Evolutionary conservation across 2,888 invertebrate genomes (phyloP), one percentile per base, ranked within the genome.

Genomic region (Crossocerus cetratus): DNA sequence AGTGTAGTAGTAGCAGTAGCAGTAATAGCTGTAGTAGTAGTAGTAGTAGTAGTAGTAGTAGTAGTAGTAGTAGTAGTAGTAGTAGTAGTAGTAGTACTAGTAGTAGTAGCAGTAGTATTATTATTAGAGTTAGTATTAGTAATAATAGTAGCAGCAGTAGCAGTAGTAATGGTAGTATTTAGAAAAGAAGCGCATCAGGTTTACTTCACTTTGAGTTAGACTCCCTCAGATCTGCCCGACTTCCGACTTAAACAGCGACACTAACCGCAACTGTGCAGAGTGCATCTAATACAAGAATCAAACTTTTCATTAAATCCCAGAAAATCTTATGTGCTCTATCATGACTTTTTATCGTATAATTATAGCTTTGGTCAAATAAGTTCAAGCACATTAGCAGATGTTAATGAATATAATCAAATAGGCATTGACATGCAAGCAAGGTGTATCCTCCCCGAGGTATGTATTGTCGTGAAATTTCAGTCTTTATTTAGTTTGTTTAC

Each of bases 171-270:
- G 74, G 74, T 65, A 74, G 68, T 65, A 74, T 68, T 64, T 57
- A 73, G 60, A 61, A 74, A 63, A 74, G 44, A 58, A 68, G 61
- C 18, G 23, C 65, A 32, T 74, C 58, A 73, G 23, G 54, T 66
- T 68, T 74, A 64, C 68, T 73, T 73, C 68, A 74, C 68, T 65
- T 74, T 68, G 64, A 69, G 57, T 55, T 68, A 74, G 68, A 74
- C 61, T 68, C 53, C 68, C 67, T 22, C 65, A 49, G 53, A 56
- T 43, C 65, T 56, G 53, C 59, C 42, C 61, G 53, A 45, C 42
- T 44, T 21, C 32, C 18, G 58, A 18, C 8, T 32, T 32, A 8
- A 32, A 32, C 4, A 23, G 5, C 32, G 32, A 32, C 32, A 32
- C 32, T 11, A 32, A 32, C 32, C 32, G 11, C 32, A 32, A 32